phyloP scores from a whole-genome alignment of 2,888 invertebrate genomes.

The Drosophila bunnanda region DNA sequence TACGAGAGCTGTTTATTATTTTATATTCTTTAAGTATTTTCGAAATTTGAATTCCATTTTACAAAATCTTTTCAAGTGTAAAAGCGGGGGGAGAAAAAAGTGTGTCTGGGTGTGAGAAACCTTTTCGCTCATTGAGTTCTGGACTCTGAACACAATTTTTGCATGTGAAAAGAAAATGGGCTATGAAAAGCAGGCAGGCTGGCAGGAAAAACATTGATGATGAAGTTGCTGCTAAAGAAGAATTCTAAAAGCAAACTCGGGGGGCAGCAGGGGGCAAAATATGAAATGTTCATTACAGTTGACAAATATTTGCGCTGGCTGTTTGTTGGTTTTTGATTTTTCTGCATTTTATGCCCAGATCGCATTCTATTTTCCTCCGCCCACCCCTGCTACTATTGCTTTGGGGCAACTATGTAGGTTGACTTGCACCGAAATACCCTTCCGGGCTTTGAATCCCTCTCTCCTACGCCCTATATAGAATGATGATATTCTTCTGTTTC shows the following conservation, averaged over 20 bases:
- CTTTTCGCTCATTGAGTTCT: constrained; percentile 58
- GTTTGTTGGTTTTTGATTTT: constrained; percentile 56
- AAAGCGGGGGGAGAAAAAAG: not conserved
- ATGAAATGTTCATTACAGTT: constrained; percentile 81
- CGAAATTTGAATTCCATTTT: not conserved
- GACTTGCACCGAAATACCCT: constrained; percentile 28
- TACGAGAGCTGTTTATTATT: not conserved
- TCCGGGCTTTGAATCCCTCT: constrained; percentile 25
- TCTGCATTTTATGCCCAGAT: constrained; percentile 63
- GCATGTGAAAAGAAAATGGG: constrained; percentile 75
- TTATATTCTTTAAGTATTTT: not conserved
- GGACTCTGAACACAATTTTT: constrained; percentile 54
- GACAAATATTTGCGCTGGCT: constrained; percentile 76
- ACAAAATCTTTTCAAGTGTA: constrained; percentile 1
- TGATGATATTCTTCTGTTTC: constrained; percentile 20
- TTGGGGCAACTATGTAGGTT: constrained; percentile 39
- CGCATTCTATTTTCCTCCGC: constrained; percentile 40
- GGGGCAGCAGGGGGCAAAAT: constrained; percentile 50
- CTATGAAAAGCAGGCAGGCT: constrained; percentile 62
- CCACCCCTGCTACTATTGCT: constrained; percentile 21
- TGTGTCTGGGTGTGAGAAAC: constrained; percentile 13
- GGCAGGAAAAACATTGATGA: constrained; percentile 27
- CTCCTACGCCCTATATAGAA: constrained; percentile 4
- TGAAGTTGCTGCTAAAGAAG: constrained; percentile 31
- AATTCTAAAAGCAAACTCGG: constrained; percentile 27